Conservation (phyloP, 2,113 vertebrate genomes). For the Vimba vimba region DNA sequence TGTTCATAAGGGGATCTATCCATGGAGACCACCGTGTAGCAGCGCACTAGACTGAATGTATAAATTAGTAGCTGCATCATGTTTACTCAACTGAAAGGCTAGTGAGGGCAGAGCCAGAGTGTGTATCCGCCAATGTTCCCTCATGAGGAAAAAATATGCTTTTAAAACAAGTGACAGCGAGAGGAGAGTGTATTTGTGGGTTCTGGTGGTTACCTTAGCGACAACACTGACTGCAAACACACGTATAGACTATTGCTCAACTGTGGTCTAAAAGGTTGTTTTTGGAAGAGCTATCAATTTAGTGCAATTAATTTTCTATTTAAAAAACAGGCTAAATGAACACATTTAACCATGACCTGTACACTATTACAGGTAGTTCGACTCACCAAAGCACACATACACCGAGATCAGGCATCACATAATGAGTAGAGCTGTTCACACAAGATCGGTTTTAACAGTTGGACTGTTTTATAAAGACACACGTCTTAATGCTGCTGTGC, state of each 20-base stretch:
- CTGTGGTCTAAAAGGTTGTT: conserved; percentile 52
- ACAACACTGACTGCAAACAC: conserved; percentile 74
- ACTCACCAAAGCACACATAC: neutral
- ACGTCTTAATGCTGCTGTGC: no score
- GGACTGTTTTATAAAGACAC: no score
- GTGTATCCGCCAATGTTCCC: conserved; percentile 27
- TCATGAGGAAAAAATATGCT: conserved; percentile 60
- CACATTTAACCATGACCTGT: neutral
- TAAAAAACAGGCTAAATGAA: neutral
- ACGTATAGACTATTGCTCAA: conserved; percentile 60
- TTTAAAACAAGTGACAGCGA: conserved; percentile 66
- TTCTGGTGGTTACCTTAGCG: conserved; percentile 73
- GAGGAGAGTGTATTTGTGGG: conserved; percentile 69
- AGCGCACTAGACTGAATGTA: conserved; percentile 52
- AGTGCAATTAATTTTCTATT: neutral
- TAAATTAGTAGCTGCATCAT: conserved; percentile 62
- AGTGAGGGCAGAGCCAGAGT: conserved; percentile 57
- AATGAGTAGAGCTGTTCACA: neutral
- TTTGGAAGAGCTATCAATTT: conserved; percentile 3
- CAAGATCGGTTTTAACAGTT: no score
- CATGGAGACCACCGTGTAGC: conserved; percentile 27
- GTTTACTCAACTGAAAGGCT: conserved; percentile 65
- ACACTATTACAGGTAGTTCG: neutral
- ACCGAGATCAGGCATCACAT: neutral
- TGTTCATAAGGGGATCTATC: conserved; percentile 33